Evolutionary conservation across 2,888 invertebrate genomes (phyloP).

Genomic region (Stictocephala bisonia): DNA sequence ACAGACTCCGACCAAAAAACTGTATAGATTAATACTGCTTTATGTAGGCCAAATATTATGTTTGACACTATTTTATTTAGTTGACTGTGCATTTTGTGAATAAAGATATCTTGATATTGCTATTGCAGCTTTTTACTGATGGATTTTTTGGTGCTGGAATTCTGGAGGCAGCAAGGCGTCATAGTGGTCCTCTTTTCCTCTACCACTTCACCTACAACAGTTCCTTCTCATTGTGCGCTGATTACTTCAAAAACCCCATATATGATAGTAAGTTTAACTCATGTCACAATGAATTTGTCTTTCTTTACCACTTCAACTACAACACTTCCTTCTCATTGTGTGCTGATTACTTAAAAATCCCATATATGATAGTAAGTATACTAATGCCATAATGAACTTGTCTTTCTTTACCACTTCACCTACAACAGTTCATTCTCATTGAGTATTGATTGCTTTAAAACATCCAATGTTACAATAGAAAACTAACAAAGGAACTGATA

Average conservation of each 20-base stretch:
- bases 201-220: constrained; percentile 51
- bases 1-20: too few relatives aligned
- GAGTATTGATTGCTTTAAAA: neutral
- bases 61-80: too few relatives aligned
- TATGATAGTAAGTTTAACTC: too few relatives aligned
- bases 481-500: too few relatives aligned
- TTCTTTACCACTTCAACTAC: constrained; percentile 51
- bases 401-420: constrained; percentile 50
- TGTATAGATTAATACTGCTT: too few relatives aligned
- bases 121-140: constrained; percentile 49
- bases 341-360: constrained; percentile 1
- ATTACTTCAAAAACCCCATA: constrained; percentile 14
- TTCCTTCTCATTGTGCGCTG: constrained; percentile 7
- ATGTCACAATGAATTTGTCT: constrained; percentile 47
- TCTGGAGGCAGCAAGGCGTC: constrained; percentile 41
- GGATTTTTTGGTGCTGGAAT: constrained; percentile 46
- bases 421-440: constrained; percentile 43
- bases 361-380: too few relatives aligned
- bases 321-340: constrained; percentile 32
- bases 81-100: too few relatives aligned
- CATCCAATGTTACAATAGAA: too few relatives aligned
- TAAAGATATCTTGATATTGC: too few relatives aligned
- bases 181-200: constrained; percentile 48
- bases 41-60: too few relatives aligned
- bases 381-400: constrained; percentile 46